phyloP scores from a whole-genome alignment of 2,888 invertebrate genomes.

The Baronia brevicornis region DNA sequence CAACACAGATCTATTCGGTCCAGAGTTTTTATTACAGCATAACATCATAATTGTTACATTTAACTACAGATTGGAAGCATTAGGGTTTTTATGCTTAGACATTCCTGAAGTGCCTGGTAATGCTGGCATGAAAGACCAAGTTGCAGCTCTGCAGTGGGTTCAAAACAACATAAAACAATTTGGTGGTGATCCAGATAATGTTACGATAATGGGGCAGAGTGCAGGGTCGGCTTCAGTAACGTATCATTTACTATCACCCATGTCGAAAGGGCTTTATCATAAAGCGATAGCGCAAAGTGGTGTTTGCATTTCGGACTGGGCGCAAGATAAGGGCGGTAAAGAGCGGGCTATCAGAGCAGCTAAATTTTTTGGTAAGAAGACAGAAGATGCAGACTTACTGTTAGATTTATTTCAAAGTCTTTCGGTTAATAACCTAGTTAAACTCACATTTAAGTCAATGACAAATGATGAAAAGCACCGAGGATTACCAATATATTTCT shows the following conservation, averaged over 20 bases:
- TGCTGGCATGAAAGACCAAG: too few species aligned
- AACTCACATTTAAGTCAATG: constrained; percentile 16
- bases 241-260: constrained; percentile 42
- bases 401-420: constrained; percentile 19
- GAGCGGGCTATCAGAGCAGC: constrained; percentile 21
- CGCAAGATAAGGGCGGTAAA: constrained; percentile 12
- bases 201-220: constrained; percentile 45
- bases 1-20: constrained; percentile 26
- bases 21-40: constrained; percentile 33
- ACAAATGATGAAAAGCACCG: constrained; percentile 17
- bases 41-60: constrained; percentile 29
- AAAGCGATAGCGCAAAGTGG: constrained; percentile 26
- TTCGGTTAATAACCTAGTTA: constrained; percentile 19
- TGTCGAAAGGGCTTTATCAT: too few species aligned
- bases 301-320: constrained; percentile 19
- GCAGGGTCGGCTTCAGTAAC: constrained; percentile 42
- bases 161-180: too few species aligned
- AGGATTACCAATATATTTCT: constrained; percentile 19
- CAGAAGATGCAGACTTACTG: constrained; percentile 19
- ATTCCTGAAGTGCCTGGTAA: too few species aligned
- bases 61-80: constrained; percentile 31
- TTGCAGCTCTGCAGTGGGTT: too few species aligned
- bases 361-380: constrained; percentile 24
- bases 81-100: too few species aligned
- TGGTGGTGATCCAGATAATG: constrained; percentile 34